Evolutionary conservation across 2,113 vertebrate genomes (phyloP).

Genomic region (Rhabdomys dilectus): DNA sequence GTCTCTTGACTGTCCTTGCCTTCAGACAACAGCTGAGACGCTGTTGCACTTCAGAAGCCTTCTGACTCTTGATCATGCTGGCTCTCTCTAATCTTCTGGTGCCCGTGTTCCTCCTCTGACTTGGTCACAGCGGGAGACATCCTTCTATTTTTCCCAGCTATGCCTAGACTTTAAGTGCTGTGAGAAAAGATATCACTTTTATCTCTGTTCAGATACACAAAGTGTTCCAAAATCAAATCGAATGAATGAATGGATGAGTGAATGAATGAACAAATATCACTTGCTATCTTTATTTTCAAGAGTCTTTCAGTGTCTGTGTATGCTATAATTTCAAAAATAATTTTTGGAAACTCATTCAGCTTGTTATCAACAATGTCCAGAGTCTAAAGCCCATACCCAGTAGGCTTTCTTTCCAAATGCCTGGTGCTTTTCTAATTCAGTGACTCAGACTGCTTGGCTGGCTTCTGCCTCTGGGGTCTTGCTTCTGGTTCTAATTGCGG

Average conservation of each 20-base stretch:
- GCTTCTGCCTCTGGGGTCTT: slow-evolving; percentile 48
- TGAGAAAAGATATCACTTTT: background rate
- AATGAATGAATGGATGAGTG: background rate
- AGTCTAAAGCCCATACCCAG: background rate
- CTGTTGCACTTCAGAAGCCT: slow-evolving; percentile 14
- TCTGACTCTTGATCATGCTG: background rate
- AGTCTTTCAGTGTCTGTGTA: background rate
- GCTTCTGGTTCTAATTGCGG: slow-evolving; percentile 76
- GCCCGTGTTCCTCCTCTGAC: background rate
- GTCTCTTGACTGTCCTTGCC: background rate
- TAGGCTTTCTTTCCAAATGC: slow-evolving; percentile 46
- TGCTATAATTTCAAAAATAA: background rate
- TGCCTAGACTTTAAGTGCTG: background rate
- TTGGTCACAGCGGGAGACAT: background rate
- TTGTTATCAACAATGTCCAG: background rate
- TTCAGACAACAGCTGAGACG: background rate
- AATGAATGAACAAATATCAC: background rate
- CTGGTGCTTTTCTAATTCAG: slow-evolving; percentile 50
- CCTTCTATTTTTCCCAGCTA: background rate
- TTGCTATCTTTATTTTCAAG: background rate
- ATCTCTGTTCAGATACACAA: background rate
- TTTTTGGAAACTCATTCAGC: slow-evolving; percentile 11
- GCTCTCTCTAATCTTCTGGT: background rate
- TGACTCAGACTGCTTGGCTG: slow-evolving; percentile 69
- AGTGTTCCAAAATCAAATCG: slow-evolving; percentile 1